Evolutionary conservation across 2,888 invertebrate genomes (phyloP), one percentile per base, ranked within the genome.

Genomic region (Coleophora flavipennella): DNA sequence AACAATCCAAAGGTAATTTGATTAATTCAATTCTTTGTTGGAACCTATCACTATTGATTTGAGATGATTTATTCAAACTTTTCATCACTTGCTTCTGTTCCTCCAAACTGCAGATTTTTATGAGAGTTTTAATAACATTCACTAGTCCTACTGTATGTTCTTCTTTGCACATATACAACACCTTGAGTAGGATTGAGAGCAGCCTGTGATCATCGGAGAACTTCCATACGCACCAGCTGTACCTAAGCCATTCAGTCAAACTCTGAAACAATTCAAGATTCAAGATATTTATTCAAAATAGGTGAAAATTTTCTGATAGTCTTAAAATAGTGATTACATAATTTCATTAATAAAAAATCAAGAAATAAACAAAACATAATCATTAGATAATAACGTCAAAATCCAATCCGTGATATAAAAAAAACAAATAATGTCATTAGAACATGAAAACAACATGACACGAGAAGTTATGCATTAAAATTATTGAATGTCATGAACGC

Each of bases 191-290:
- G n/a, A 55, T 45, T 6, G 71, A 67, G 9, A 83, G 44, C 12
- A 79, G 41, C 40, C 66, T 72, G 12, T 69, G 57, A 35, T 76
- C 73, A 9, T 57, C 47, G 6, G 56, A 48, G 6, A 74, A 48
- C 41, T 57, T 63, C 79, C 77, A 81, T 8, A 62, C 56, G 40
- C 73, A 75, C 81, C 83, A 83, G 45, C 76, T 73, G 44, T 77
- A 57, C 42, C 55, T 69, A 11, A 76, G 54, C 83, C 83, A 84
- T 42, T 53, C 63, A 48, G 69, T 53, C 1, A 79, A 55, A 44
- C 73, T 74, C 83, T 81, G 65, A 37, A 75, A 31, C 44, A 40
- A 37, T 20, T 20, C 6, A 6, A n/a, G n/a, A n/a, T n/a, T n/a
- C n/a, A n/a, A n/a, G n/a, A n/a, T n/a, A n/a, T n/a, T n/a, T n/a